A percentile compares a stretch with the other conserved stretches of the same genome.
These are phyloP conservation scores for Acipenser oxyrinchus DNA, from an alignment of 2,797 vertebrate species.

Conservation along the genomic window DNA sequence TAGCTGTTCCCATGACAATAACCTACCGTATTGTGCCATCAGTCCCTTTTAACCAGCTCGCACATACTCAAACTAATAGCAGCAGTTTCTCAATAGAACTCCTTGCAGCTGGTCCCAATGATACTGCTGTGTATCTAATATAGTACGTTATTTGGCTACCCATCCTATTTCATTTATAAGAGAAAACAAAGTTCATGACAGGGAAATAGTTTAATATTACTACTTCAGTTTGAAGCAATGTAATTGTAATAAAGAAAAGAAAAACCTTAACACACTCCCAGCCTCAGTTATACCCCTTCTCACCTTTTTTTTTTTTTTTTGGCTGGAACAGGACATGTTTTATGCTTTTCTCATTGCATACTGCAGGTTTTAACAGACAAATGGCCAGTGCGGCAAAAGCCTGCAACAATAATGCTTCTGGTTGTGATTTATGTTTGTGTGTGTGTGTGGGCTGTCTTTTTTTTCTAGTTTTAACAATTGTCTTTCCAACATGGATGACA, in stretches of 20 bases:
- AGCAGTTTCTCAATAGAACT: no score
- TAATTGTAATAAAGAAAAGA: no score
- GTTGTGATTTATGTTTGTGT: neutral
- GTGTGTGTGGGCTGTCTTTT: neutral
- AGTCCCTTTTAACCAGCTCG: no score
- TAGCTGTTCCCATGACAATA: no score
- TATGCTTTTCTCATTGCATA: constrained; percentile 6
- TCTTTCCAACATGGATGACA: neutral
- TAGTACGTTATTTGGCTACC: neutral
- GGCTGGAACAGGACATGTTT: neutral
- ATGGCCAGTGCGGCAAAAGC: neutral
- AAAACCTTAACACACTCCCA: neutral
- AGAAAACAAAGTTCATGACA: constrained; percentile 11
- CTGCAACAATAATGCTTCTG: constrained; percentile 1
- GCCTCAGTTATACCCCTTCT: constrained; percentile 10
- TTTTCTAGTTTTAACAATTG: neutral
- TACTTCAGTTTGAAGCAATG: constrained; percentile 3
- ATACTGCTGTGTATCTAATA: constrained; percentile 14
- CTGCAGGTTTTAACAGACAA: constrained; percentile 5
- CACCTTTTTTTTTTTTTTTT: constrained; percentile 4
- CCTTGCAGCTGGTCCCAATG: no score
- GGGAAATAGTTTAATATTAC: constrained; percentile 7
- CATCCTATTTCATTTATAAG: no score
- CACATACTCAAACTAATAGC: no score
- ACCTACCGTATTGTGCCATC: no score